Base-by-base conservation (phyloP, 2,113 vertebrate genomes). In the Ammodytes marinus region DNA sequence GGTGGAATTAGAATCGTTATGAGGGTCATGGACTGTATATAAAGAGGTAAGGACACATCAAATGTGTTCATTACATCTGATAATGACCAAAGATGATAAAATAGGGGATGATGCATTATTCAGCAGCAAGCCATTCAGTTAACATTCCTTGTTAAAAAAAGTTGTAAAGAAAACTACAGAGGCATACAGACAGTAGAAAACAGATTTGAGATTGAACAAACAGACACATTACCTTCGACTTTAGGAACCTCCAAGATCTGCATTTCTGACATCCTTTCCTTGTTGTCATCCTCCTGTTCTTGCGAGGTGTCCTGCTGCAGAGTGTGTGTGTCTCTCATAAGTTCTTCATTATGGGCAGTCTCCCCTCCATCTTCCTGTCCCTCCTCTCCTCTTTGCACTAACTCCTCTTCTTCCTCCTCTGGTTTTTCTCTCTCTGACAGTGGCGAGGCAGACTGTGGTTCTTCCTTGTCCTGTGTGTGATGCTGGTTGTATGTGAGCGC, bases 191-290 rank as follows among this genome's bases (percentile, higher is more conserved):
- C 10, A 57, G 4, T 8, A 40, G 46, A 60, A 45, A 3, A n/a
- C 4, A 3, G 9, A 64, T 1, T 27, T 27, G 27, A 27, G 12
- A 0, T 35, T 1, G 14, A 59, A n/a, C 4, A 43, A 11, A 69
- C 55, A 60, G 3, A 35, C 4, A 10, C n/a, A 19, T 86, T 88
- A 93, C 94, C 93, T 86, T 95, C 87, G 65, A 66, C 79, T n/a
- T 86, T 91, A 11, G 72, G 82, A 57, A 55, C 79, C 35, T 87
- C 87, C 19, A 71, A 42, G 5, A 42, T 74, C 45, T 80, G 68
- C 45, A 47, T 53, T 15, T 90, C 91, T 1, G 72, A 35, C 11
- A 69, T 65, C n/a, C 64, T 69, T 2, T 86, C 80, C 35, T 85
- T 42, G 5, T 67, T 45, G 27, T 77, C 68, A 19, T 81, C 82